These are phyloP conservation scores for Cassiopea xamachana DNA, from an alignment of 30 jellyfish, hydroid and myxozoan species.

Conservation along the genomic window DNA sequence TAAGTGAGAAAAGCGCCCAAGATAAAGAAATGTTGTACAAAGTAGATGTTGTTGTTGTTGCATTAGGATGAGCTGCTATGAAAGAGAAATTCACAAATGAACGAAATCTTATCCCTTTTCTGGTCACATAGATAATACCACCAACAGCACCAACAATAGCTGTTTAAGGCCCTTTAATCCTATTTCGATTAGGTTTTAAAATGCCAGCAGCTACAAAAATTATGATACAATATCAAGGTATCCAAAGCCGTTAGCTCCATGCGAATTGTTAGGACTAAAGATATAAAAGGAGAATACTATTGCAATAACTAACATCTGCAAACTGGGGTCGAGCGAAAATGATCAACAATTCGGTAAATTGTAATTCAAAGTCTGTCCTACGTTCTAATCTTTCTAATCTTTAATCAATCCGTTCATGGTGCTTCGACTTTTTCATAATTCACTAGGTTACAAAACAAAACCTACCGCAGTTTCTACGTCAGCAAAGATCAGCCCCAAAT, in stretches of 20 bases:
- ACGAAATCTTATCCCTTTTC: background rate
- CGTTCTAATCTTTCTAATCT: background rate
- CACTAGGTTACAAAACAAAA: background rate
- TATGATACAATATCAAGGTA: background rate
- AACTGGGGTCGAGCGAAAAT: background rate
- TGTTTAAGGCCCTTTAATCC: background rate
- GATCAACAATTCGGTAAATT: background rate
- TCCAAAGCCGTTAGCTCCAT: background rate
- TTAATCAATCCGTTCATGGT: background rate
- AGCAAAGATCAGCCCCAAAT: background rate
- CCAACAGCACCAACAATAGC: background rate
- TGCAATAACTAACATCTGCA: background rate
- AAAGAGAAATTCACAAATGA: background rate
- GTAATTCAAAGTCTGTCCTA: background rate
- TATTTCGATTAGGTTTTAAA: background rate
- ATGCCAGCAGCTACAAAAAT: background rate
- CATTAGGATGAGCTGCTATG: too few relatives aligned
- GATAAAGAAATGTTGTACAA: too few relatives aligned
- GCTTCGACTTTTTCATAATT: background rate
- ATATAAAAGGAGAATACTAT: too few relatives aligned
- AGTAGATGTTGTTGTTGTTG: too few relatives aligned
- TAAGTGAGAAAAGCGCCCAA: too few relatives aligned
- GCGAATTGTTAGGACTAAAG: background rate
- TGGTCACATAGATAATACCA: background rate
- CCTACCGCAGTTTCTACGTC: background rate